A percentile compares a stretch with the other conserved stretches of the same genome.
Evolutionary conservation across 2,888 invertebrate genomes (phyloP).

Genomic region (Drosophila borealis): DNA sequence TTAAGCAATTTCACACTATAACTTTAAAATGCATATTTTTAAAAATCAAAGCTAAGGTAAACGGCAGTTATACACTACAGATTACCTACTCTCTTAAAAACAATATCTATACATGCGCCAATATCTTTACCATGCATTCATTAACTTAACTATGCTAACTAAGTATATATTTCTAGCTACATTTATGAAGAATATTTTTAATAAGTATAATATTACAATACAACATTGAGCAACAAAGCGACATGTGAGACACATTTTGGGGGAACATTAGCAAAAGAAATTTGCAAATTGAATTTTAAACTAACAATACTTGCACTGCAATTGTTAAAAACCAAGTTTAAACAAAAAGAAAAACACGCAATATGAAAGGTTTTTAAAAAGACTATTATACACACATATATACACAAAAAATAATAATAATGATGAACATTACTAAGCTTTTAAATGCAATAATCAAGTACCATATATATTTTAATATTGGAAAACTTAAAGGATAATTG

Average conservation of each 20-base stretch:
- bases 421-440: slow-evolving; percentile 72
- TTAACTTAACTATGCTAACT: slow-evolving; percentile 45
- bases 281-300: slow-evolving; percentile 74
- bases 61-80: slow-evolving; percentile 27
- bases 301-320: slow-evolving; percentile 64
- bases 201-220: slow-evolving; percentile 30
- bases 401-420: slow-evolving; percentile 50
- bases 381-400: slow-evolving; percentile 70
- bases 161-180: slow-evolving; percentile 47
- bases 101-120: slow-evolving; percentile 46
- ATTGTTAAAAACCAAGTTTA: slow-evolving; percentile 59
- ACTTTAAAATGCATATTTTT: slow-evolving; percentile 36
- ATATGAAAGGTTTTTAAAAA: slow-evolving; percentile 79
- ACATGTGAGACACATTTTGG: slow-evolving; percentile 79
- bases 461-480: slow-evolving; percentile 62
- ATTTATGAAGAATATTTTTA: slow-evolving; percentile 52
- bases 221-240: slow-evolving; percentile 55
- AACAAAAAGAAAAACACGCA: slow-evolving; percentile 48
- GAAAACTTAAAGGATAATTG: slow-evolving; percentile 27
- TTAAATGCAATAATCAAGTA: slow-evolving; percentile 78
- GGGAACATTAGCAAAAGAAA: slow-evolving; percentile 71
- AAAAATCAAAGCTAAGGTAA: slow-evolving; percentile 53
- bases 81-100: slow-evolving; percentile 39
- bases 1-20: slow-evolving; percentile 44
- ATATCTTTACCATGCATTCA: slow-evolving; percentile 43